phyloP scores from a whole-genome alignment of 2,888 invertebrate genomes.

The Galerucella pusilla region DNA sequence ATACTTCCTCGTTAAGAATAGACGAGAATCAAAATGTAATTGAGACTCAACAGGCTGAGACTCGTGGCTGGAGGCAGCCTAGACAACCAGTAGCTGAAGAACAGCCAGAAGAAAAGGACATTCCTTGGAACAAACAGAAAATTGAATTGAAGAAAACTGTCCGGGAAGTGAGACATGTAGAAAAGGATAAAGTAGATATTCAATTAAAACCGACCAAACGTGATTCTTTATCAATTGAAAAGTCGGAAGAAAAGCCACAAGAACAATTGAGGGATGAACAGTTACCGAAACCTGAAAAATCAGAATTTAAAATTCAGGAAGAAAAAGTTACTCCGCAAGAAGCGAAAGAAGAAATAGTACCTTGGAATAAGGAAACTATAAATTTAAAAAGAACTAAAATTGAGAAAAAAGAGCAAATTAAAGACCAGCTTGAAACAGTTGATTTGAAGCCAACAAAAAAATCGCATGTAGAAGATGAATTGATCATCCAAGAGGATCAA shows the following conservation, averaged over 20 bases:
- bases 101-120: conserved; percentile 59
- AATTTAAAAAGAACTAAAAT: conserved; percentile 64
- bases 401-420: conserved; percentile 61
- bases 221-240: conserved; percentile 60
- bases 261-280: conserved; percentile 51
- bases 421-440: conserved; percentile 47
- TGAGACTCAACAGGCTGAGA: conserved; percentile 59
- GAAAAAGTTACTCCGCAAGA: background rate
- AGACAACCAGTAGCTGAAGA: conserved; percentile 54
- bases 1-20: conserved; percentile 36
- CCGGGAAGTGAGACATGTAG: conserved; percentile 62
- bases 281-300: conserved; percentile 28
- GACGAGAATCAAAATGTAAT: conserved; percentile 41
- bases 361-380: conserved; percentile 74
- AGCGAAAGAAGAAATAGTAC: conserved; percentile 56
- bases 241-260: conserved; percentile 52
- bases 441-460: conserved; percentile 44
- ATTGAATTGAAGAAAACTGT: conserved; percentile 64
- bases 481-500: background rate
- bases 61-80: conserved; percentile 67
- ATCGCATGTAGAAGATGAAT: too few species aligned
- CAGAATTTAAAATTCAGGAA: conserved; percentile 59
- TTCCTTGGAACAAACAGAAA: conserved; percentile 73
- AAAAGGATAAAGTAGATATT: conserved; percentile 52
- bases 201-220: conserved; percentile 40